phyloP scores from a whole-genome alignment of 2,888 invertebrate genomes.

The Apotomis turbidana region DNA sequence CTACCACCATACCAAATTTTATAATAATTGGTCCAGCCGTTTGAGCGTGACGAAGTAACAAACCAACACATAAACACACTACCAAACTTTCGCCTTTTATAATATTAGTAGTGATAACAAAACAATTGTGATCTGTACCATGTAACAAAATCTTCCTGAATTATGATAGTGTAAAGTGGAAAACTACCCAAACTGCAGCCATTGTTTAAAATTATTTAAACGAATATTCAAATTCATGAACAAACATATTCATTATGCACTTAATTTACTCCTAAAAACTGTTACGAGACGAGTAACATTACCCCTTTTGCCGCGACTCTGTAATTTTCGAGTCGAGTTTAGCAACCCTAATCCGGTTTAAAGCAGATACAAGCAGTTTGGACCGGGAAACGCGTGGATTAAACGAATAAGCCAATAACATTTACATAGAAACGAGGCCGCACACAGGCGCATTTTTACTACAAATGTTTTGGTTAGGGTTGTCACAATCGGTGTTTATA shows the following conservation, averaged over 20 bases:
- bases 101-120: no score
- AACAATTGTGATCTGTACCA: no score
- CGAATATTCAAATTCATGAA: conserved; percentile 14
- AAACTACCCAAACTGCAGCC: background rate
- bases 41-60: no score
- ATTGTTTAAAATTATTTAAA: background rate
- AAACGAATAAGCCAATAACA: conserved; percentile 77
- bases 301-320: conserved; percentile 40
- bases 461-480: conserved; percentile 43
- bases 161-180: no score
- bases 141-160: no score
- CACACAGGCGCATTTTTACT: conserved; percentile 68
- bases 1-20: no score
- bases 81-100: no score
- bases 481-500: background rate
- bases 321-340: conserved; percentile 53
- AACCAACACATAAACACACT: no score
- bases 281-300: conserved; percentile 36
- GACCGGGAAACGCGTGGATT: conserved; percentile 73
- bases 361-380: conserved; percentile 73
- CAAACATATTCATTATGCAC: conserved; percentile 26
- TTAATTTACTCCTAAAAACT: conserved; percentile 45
- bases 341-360: conserved; percentile 75
- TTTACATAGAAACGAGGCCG: conserved; percentile 78
- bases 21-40: no score